Evolutionary conservation across 2,113 vertebrate genomes (phyloP).

Genomic region (Lathamus discolor): DNA sequence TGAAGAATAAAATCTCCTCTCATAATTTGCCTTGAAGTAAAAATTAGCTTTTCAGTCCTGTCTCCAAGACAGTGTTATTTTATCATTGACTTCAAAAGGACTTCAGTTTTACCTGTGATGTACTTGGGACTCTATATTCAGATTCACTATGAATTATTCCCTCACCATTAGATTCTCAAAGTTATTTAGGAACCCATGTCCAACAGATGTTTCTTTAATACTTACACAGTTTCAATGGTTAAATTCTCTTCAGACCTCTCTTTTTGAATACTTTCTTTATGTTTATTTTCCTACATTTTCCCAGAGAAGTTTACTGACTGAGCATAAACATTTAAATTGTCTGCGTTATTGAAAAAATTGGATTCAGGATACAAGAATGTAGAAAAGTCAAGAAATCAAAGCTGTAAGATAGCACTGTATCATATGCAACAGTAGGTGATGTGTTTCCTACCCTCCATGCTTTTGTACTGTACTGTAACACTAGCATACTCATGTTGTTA

Average conservation of each 20-base stretch:
- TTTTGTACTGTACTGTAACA: neutral
- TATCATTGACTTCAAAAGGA: neutral
- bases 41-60: neutral
- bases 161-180: neutral
- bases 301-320: neutral
- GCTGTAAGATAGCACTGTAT: neutral
- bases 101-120: neutral
- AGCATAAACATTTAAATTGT: neutral
- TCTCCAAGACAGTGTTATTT: neutral
- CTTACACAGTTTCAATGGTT: neutral
- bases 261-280: neutral
- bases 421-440: neutral
- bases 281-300: neutral
- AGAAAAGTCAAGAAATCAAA: neutral
- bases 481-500: neutral
- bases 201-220: neutral
- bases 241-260: neutral
- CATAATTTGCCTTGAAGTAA: neutral
- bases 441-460: neutral
- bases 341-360: neutral
- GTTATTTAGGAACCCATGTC: neutral
- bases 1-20: neutral
- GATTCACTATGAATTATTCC: neutral
- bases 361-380: neutral
- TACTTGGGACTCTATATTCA: neutral